Evolutionary conservation across 2,888 invertebrate species (phyloP), one percentile per base, ranked within the genome.

Genomic region (Cataglyphis altisquamis): DNA sequence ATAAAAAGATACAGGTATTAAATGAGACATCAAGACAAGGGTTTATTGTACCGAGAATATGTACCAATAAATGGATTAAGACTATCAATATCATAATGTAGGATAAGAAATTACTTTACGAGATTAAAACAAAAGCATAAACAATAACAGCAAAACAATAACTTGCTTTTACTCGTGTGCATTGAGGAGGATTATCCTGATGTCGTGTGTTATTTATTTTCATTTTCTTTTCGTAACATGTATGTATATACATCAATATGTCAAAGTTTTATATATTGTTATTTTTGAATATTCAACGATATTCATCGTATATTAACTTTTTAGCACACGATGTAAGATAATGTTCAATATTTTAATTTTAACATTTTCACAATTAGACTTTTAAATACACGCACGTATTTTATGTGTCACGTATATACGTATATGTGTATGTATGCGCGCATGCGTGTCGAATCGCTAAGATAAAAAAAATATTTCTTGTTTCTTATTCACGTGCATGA

Each of bases 1-100:
- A 68, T 3, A n/a, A 12, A 77, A 48, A 67, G 41, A 78, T 18
- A 29, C 32, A 75, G 4, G 12, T 62, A 52, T 75, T n/a, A 32
- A 63, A 21, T 15, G 21, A 48, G 32, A 15, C 12, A 32, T 3
- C 29, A n/a, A 29, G 10, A 25, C 8, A 39, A 1, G 8, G 15
- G 25, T 12, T 41, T 66, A 48, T 36, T 15, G 48, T 25, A 45
- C 3, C 21, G 45, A 48, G 63, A 57, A 62, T n/a, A 60, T 41
- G 29, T 70, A 60, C 48, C 8, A 39, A 36, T 18, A 39, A 57
- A n/a, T 15, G 57, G 57, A 77, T 57, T 77, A 57, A 15, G 29
- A 6, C 0, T 55, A 12, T 66, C 60, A 55, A 67, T 15, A 12
- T 9, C 3, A 66, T 57, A 57, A 57, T 45, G 8, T 41, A 9